A percentile compares a stretch with the other conserved stretches of the same genome.
phyloP scores from a whole-genome alignment of 2,888 invertebrate species.

The Yponomeuta plumbellus region DNA sequence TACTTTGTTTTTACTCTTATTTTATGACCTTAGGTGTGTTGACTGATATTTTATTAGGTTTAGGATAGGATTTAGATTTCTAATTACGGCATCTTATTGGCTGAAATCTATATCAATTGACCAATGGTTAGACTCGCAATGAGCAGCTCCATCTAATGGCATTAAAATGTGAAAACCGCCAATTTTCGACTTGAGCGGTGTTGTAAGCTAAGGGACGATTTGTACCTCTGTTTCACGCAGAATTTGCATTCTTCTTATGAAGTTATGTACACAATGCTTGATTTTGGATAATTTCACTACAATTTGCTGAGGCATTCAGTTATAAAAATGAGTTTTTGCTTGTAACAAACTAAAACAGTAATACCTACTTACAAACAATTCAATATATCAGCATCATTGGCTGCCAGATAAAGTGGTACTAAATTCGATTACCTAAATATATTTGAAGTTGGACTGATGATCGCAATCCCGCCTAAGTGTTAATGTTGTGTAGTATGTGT shows the following conservation, averaged over 20 bases:
- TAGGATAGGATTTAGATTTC: too few relatives aligned
- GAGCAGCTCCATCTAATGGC: too few relatives aligned
- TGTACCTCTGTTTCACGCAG: constrained; percentile 52
- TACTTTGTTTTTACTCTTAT: too few relatives aligned
- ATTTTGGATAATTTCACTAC: constrained; percentile 50
- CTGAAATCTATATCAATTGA: too few relatives aligned
- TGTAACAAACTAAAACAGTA: constrained; percentile 26
- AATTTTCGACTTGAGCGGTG: too few relatives aligned
- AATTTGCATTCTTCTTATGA: constrained; percentile 45
- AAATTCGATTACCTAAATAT: not conserved
- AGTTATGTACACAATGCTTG: constrained; percentile 52
- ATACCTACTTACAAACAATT: not conserved
- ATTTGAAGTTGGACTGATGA: constrained; percentile 50
- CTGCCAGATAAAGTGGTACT: constrained; percentile 5
- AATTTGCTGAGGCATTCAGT: constrained; percentile 48
- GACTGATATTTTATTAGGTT: too few relatives aligned
- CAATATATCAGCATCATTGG: constrained; percentile 2
- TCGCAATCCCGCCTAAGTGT: constrained; percentile 69
- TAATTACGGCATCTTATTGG: too few relatives aligned
- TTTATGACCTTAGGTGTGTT: too few relatives aligned
- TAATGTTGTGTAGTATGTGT: constrained; percentile 45
- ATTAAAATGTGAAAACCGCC: too few relatives aligned
- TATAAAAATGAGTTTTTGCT: constrained; percentile 40
- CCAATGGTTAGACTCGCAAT: too few relatives aligned
- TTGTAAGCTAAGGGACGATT: too few relatives aligned